Evolutionary conservation across 2,797 vertebrate genomes (phyloP), one percentile per base, ranked within the genome.

Genomic region (Bradypodion ventrale): DNA sequence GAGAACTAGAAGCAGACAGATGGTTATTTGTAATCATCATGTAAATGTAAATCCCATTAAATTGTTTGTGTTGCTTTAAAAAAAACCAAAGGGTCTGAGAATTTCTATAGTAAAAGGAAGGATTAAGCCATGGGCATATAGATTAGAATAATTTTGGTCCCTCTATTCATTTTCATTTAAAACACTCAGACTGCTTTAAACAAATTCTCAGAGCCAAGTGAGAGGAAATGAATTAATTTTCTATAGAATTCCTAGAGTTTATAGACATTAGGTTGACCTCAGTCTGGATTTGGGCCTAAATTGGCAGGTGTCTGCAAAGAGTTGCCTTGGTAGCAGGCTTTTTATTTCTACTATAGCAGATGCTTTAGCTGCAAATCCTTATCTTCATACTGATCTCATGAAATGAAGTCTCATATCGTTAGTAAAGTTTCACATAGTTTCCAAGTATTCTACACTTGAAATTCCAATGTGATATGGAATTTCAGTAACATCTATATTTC

Each of bases 1-100:
- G 92, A 94, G 93, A 94, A 91, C 89, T 93, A 89, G 88, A 93
- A 90, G 86, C 84, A 94, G 87, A 94, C 94, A 96, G 94, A 96
- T 95, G 92, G 94, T 93, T 95, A 94, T 94, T 95, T 93, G 93
- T 93, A 95, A 95, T 91, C 88, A 93, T 94, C 89, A 91, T 95
- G 87, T 94, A 95, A 94, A 95, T 95, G 93, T 93, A 94, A 94
- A 96, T 94, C 80, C 77, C 93, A 83, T 94, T 92, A 94, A 93
- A 91, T 84, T 91, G 87, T 91, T 90, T 37, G 69, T 80, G 7
- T 37, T 73, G 27, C 40, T 62, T 78, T 29, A 8, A n/a, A 21
- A 52, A n/a, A 25, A 78, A 32, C 27, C 52, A 8, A 32, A 85
- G 60, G 72, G 21, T 63, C 73, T 88, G 90, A 90, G 90, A 78